These are phyloP conservation scores for Varanus salvator DNA, from an alignment of 2,113 vertebrate genomes.

Conservation along the genomic window DNA sequence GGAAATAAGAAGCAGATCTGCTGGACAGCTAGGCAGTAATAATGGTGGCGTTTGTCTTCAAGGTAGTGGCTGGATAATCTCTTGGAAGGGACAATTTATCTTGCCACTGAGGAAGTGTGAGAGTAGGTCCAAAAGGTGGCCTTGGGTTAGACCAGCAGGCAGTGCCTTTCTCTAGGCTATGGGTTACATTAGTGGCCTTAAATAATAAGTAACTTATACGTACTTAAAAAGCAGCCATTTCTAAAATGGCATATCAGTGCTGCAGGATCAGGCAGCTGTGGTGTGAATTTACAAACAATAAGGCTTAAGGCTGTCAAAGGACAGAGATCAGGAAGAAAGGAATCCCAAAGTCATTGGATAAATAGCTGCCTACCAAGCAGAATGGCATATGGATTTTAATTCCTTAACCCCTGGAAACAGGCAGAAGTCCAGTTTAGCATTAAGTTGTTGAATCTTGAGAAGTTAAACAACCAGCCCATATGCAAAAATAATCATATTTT, in stretches of 20 bases:
- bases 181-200: neutral
- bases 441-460: constrained; percentile 47
- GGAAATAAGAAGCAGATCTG: neutral
- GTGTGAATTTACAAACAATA: neutral
- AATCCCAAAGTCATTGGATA: constrained; percentile 40
- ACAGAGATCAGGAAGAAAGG: neutral
- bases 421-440: constrained; percentile 48
- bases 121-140: neutral
- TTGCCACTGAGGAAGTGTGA: neutral
- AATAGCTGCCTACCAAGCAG: constrained; percentile 53
- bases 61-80: neutral
- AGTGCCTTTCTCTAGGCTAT: neutral
- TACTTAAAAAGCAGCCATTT: neutral
- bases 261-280: neutral
- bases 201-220: neutral
- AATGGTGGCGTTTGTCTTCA: neutral
- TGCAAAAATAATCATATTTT: constrained; percentile 13
- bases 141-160: neutral
- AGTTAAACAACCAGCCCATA: constrained; percentile 19
- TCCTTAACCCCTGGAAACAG: constrained; percentile 53
- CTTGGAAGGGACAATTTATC: neutral
- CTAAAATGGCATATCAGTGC: no score
- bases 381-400: constrained; percentile 47
- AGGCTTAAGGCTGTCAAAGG: no score
- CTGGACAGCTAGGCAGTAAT: neutral